Conservation (phyloP, 2,113 vertebrate genomes). For the Bambusicola thoracicus region DNA sequence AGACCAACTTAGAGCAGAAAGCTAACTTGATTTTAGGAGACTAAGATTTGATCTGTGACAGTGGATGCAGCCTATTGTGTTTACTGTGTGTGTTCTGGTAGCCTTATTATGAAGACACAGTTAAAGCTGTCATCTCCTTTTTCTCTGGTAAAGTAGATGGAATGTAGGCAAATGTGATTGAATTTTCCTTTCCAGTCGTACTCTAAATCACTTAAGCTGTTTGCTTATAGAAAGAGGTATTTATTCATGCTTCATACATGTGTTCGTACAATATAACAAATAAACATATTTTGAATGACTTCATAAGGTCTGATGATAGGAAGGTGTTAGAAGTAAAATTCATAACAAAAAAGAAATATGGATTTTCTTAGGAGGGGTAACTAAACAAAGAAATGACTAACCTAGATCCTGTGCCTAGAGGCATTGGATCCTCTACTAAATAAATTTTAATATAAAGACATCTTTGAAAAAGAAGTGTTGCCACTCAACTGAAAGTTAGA, state of each 20-base stretch:
- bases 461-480: not conserved
- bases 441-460: not conserved
- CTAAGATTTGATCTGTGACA: not conserved
- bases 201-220: not conserved
- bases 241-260: not conserved
- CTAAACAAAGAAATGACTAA: not conserved
- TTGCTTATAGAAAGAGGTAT: not conserved
- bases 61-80: not conserved
- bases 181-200: not conserved
- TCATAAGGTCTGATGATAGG: not conserved
- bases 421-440: not conserved
- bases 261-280: not conserved
- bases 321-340: not conserved
- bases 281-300: not conserved
- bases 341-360: not conserved
- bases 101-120: not conserved
- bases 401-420: not conserved
- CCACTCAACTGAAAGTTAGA: not conserved
- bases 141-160: not conserved
- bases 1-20: not conserved
- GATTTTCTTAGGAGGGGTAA: rapidly evolving
- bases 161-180: not conserved
- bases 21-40: not conserved
- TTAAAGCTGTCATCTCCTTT: not conserved
- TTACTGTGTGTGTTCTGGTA: not conserved